Percentiles rank a stretch among this genome's conserved stretches.
phyloP scores from a whole-genome alignment of 2,797 vertebrate genomes.

The Catamblyrhynchus diadema region DNA sequence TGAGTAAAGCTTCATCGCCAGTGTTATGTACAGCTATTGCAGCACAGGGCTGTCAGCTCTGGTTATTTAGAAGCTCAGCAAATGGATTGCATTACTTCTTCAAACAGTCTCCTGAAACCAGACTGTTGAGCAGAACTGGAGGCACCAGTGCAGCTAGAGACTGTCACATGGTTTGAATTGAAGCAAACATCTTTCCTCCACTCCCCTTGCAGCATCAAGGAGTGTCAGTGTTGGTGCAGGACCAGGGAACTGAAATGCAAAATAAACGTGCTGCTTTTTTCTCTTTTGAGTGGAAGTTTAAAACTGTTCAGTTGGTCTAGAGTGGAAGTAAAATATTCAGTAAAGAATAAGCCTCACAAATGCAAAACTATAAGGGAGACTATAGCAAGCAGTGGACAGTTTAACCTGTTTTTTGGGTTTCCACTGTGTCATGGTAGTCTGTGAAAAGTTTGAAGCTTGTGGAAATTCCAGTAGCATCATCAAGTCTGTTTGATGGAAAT shows the following conservation, averaged over 20 bases:
- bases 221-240: background rate
- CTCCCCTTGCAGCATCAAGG: background rate
- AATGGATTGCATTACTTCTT: constrained; percentile 35
- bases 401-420: background rate
- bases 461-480: background rate
- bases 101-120: background rate
- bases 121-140: background rate
- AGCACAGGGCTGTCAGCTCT: background rate
- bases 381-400: background rate
- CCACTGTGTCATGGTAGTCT: background rate
- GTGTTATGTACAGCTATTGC: background rate
- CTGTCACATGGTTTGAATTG: constrained; percentile 12
- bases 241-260: background rate
- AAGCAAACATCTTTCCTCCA: background rate
- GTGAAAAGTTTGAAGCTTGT: background rate
- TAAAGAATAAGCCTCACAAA: background rate
- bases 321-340: background rate
- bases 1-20: background rate
- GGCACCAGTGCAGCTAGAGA: background rate
- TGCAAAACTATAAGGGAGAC: background rate
- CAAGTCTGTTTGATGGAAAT: background rate
- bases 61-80: background rate
- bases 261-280: rapidly evolving
- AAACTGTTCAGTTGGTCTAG: background rate
- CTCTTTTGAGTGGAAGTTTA: background rate